Evolutionary conservation across 2,797 vertebrate species (phyloP), one percentile per base, ranked within the genome.

Genomic region (Parambassis ranga): DNA sequence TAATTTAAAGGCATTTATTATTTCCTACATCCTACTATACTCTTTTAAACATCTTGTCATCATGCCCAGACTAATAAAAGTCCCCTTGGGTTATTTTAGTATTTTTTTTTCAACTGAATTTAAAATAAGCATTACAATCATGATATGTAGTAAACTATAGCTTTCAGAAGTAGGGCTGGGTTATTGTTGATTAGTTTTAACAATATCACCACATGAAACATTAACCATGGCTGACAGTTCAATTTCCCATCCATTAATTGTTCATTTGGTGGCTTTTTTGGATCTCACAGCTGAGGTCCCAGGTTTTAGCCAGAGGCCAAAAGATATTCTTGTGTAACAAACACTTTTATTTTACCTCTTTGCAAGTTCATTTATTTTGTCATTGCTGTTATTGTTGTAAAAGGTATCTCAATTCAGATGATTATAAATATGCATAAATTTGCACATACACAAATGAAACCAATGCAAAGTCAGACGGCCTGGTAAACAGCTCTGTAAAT

Each of bases 401-500:
- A 56, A 32, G 11, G 7, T 22, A 31, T 22, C 4, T 28, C 4
- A 15, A 50, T 46, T 60, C 7, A 58, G n/a, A 27, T 20, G 4
- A 44, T 14, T 11, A 8, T n/a, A 31, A 7, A 8, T 13, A 31
- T n/a, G 4, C 22, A 62, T 23, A 13, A 5, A 35, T 14, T 53
- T 56, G 16, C 20, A 39, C n/a, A 47, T 4, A 2, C 15, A 22
- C 13, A 46, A 43, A 35, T 32, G 10, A 16, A 41, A 36, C 3
- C 28, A 26, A 52, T 5, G 24, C 22, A 16, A 61, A 28, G 27
- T 41, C 11, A 46, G 7, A 30, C 5, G 51, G 9, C 27, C 71
- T 53, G 18, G 52, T 62, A 48, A 66, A 66, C 68, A 65, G 24
- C 64, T 74, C 55, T 53, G 65, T 83, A 83, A 85, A 84, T 82